phyloP scores from a whole-genome alignment of 2,113 vertebrate genomes.

The Notarius quadriscutis region DNA sequence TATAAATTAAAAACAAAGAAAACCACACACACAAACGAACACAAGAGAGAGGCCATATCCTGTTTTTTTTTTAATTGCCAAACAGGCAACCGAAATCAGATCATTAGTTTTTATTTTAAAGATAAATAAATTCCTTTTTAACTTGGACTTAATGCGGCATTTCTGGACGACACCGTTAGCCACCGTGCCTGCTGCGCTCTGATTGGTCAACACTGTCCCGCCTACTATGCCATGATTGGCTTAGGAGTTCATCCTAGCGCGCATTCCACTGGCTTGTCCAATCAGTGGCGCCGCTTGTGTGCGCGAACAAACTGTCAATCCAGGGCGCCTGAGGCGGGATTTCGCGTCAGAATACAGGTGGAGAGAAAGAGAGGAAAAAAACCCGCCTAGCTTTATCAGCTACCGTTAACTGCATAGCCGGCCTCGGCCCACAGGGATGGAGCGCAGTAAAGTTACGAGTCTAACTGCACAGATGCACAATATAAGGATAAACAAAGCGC shows the following conservation, averaged over 20 bases:
- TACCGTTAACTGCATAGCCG: not conserved
- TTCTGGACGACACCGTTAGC: constrained; percentile 18
- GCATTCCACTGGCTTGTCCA: not conserved
- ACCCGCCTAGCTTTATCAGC: not conserved
- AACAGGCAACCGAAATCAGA: not conserved
- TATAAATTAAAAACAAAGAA: not conserved
- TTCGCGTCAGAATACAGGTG: constrained; percentile 1
- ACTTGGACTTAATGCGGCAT: constrained; percentile 16
- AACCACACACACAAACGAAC: not conserved
- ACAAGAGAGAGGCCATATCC: not conserved
- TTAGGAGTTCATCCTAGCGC: not conserved
- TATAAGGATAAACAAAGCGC: not conserved
- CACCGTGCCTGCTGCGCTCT: not conserved
- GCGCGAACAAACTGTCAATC: not conserved
- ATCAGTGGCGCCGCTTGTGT: not conserved
- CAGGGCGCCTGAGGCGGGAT: not conserved
- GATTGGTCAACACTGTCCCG: constrained; percentile 10
- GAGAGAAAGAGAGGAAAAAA: not conserved
- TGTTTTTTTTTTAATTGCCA: too few relatives aligned
- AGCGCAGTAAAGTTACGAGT: not conserved
- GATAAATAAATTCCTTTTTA: not conserved
- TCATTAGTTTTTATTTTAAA: not conserved
- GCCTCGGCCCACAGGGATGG: constrained; percentile 3
- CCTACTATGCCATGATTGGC: not conserved
- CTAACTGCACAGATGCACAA: not conserved